Evolutionary conservation across 1,140 invertebrate genomes (phyloP).

Genomic region (Penaeus chinensis): DNA sequence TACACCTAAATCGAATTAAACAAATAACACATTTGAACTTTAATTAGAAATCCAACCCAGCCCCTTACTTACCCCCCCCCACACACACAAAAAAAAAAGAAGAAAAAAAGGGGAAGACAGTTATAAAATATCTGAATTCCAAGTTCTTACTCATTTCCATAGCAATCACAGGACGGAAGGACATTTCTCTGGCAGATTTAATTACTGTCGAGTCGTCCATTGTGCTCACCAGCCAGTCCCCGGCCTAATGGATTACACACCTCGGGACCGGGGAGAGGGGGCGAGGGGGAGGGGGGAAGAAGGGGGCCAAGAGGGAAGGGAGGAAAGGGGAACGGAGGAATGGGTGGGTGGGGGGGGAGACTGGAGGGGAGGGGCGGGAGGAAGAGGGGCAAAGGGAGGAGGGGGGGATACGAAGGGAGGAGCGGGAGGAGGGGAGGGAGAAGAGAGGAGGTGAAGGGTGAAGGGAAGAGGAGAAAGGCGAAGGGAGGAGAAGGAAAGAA

Average conservation of each 20-base stretch:
- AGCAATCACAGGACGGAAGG: conserved; percentile 39
- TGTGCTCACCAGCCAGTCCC: conserved; percentile 34
- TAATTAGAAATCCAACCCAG: no score
- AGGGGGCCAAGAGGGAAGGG: no score
- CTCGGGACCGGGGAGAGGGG: not conserved
- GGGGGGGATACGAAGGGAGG: not conserved
- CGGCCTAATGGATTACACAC: conserved; percentile 47
- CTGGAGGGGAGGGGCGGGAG: not conserved
- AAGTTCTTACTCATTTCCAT: conserved; percentile 43
- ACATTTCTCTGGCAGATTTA: conserved; percentile 49
- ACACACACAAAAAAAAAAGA: no score
- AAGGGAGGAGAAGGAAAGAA: not conserved
- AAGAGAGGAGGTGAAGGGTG: no score
- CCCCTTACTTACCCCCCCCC: no score
- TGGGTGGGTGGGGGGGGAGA: not conserved
- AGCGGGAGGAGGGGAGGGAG: not conserved
- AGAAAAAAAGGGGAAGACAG: conserved; percentile 4
- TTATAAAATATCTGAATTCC: conserved; percentile 43
- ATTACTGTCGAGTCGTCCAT: conserved; percentile 45
- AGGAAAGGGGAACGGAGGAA: not conserved
- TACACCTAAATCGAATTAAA: no score
- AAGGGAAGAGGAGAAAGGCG: not conserved
- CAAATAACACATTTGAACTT: no score
- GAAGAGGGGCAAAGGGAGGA: no score
- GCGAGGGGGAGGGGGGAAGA: not conserved